Conservation (phyloP, 2,888 invertebrate species). For the Asteroscopus sphinx region DNA sequence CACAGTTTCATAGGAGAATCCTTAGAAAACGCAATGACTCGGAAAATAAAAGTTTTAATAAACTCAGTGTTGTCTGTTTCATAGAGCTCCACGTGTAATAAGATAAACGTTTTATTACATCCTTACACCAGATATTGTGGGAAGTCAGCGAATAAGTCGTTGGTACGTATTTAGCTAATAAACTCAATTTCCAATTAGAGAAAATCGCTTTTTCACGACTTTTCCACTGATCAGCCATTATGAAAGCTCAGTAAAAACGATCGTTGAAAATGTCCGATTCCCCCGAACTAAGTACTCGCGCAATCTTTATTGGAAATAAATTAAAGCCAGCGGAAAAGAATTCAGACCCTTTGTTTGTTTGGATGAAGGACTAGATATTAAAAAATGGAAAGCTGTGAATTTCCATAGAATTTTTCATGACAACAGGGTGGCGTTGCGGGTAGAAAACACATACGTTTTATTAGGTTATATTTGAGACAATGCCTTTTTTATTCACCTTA, state of each 20-base stretch:
- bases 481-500: slow-evolving; percentile 48
- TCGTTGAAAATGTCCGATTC: slow-evolving; percentile 52
- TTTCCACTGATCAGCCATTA: slow-evolving; percentile 70
- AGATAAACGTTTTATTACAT: slow-evolving; percentile 46
- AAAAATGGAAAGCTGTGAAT: slow-evolving; percentile 51
- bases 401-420: slow-evolving; percentile 45
- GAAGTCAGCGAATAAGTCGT: slow-evolving; percentile 49
- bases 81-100: slow-evolving; percentile 37
- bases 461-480: slow-evolving; percentile 57
- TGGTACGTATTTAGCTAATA: slow-evolving; percentile 62
- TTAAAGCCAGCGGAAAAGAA: slow-evolving; percentile 69
- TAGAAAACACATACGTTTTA: slow-evolving; percentile 53
- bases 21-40: slow-evolving; percentile 19
- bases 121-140: slow-evolving; percentile 52
- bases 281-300: slow-evolving; percentile 57
- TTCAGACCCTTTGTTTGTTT: slow-evolving; percentile 60
- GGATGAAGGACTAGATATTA: slow-evolving; percentile 51
- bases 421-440: slow-evolving; percentile 34
- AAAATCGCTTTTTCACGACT: slow-evolving; percentile 70
- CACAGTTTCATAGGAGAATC: slow-evolving; percentile 7
- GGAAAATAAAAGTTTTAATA: slow-evolving; percentile 44
- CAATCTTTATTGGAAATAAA: slow-evolving; percentile 74
- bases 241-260: slow-evolving; percentile 68
- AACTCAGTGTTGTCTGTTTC: slow-evolving; percentile 43
- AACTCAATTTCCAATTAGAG: slow-evolving; percentile 73